phyloP scores from a whole-genome alignment of 2,113 vertebrate genomes.

The Cephalopholis sonnerati region DNA sequence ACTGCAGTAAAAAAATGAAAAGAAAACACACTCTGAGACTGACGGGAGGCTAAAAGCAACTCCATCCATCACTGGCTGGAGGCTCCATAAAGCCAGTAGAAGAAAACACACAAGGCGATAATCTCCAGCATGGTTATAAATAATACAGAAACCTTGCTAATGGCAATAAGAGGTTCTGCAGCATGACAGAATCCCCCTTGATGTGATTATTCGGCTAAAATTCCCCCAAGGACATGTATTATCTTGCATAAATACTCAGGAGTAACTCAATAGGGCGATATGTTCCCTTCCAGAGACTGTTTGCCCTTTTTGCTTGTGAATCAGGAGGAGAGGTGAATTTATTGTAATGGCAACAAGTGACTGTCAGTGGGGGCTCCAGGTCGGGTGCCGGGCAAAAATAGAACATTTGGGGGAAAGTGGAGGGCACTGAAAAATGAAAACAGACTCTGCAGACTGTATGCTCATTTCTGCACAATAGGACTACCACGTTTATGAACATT shows the following conservation, averaged over 20 bases:
- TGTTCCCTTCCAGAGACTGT: constrained; percentile 61
- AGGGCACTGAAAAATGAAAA: constrained; percentile 16
- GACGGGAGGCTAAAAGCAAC: constrained; percentile 78
- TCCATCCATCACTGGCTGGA: constrained; percentile 73
- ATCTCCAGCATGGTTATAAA: constrained; percentile 75
- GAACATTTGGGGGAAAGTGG: constrained; percentile 10
- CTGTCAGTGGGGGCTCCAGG: constrained; percentile 21
- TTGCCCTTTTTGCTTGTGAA: constrained; percentile 59
- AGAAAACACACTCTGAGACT: constrained; percentile 73
- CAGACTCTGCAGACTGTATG: neutral
- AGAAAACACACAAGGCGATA: constrained; percentile 74
- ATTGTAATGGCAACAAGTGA: constrained; percentile 69
- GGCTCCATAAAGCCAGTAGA: constrained; percentile 65
- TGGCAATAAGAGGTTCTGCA: constrained; percentile 70
- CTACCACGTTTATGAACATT: neutral
- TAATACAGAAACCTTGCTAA: constrained; percentile 76
- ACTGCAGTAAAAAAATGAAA: constrained; percentile 70
- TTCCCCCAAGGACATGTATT: constrained; percentile 74
- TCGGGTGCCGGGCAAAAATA: constrained; percentile 36
- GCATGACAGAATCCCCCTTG: constrained; percentile 69
- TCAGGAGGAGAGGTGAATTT: constrained; percentile 63
- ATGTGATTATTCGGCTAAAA: constrained; percentile 79
- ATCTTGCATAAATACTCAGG: constrained; percentile 77
- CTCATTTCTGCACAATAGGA: neutral
- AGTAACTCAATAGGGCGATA: constrained; percentile 75